Percentiles rank a stretch among this genome's conserved stretches.
Conservation (phyloP, 2,113 vertebrate species). For the Hemiprocne comata region DNA sequence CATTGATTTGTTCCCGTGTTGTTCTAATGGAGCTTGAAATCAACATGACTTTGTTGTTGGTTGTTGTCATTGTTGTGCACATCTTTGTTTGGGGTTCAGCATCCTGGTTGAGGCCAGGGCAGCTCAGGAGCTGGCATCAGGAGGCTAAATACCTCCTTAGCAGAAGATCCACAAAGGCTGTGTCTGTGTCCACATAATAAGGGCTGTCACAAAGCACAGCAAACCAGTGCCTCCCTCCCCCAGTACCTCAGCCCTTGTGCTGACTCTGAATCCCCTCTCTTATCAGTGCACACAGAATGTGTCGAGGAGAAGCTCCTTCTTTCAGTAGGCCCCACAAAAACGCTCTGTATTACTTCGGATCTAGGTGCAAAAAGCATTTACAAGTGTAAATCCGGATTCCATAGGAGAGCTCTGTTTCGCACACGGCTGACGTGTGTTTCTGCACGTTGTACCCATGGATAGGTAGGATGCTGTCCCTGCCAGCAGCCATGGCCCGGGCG, state of each 20-base stretch:
- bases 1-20: conserved; percentile 69
- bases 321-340: neutral
- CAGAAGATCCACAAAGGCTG: neutral
- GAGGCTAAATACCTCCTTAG: neutral
- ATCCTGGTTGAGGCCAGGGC: conserved; percentile 2
- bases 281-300: rapidly evolving
- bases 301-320: neutral
- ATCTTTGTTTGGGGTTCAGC: conserved; percentile 62
- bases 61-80: conserved; percentile 45
- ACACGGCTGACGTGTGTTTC: rapidly evolving
- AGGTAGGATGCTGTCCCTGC: neutral
- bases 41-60: conserved; percentile 60
- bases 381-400: rapidly evolving
- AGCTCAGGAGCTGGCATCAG: neutral
- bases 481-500: neutral
- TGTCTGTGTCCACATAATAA: neutral
- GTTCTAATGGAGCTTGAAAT: conserved; percentile 72
- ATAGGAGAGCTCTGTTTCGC: rapidly evolving
- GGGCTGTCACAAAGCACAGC: neutral
- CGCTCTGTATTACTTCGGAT: rapidly evolving
- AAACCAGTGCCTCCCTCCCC: neutral
- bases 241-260: neutral
- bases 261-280: neutral
- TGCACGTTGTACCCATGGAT: rapidly evolving
- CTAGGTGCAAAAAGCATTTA: rapidly evolving